Conservation (phyloP, 2,113 vertebrate species). For the Varanus salvator region DNA sequence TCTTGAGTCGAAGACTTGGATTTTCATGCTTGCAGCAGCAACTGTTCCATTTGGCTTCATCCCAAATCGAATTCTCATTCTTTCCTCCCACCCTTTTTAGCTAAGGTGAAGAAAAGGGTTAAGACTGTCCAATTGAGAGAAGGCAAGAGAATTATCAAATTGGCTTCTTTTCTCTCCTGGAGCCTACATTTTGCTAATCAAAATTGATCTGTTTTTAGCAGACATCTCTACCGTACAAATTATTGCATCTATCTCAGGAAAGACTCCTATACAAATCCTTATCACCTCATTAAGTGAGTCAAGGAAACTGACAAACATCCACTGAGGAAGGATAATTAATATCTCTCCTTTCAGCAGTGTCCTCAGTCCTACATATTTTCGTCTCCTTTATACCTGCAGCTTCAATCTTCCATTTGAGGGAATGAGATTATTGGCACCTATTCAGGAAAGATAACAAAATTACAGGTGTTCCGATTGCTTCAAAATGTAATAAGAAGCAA, state of each 20-base stretch:
- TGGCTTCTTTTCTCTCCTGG: background rate
- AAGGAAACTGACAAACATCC: conserved; percentile 22
- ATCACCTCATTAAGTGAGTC: conserved; percentile 31
- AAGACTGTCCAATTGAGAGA: background rate
- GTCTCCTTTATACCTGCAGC: background rate
- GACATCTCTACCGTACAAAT: conserved; percentile 3
- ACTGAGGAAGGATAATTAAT: conserved; percentile 28
- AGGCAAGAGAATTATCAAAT: background rate
- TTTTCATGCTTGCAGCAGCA: background rate
- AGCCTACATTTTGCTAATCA: background rate
- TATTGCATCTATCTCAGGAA: background rate
- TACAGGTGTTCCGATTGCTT: conserved; percentile 7
- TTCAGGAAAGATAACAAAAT: conserved; percentile 20
- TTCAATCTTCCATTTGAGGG: conserved; percentile 10
- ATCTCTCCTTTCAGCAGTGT: conserved; percentile 1
- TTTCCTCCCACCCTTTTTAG: background rate
- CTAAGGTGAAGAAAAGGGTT: background rate
- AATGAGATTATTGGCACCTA: conserved; percentile 21
- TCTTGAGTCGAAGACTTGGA: background rate
- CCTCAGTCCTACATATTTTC: background rate
- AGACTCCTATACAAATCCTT: conserved; percentile 3
- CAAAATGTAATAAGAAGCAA: conserved; percentile 22
- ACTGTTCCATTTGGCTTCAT: background rate
- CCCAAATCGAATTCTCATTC: background rate
- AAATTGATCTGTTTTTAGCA: conserved; percentile 19